phyloP scores from a whole-genome alignment of 2,888 invertebrate species.

The Beris chalybata region DNA sequence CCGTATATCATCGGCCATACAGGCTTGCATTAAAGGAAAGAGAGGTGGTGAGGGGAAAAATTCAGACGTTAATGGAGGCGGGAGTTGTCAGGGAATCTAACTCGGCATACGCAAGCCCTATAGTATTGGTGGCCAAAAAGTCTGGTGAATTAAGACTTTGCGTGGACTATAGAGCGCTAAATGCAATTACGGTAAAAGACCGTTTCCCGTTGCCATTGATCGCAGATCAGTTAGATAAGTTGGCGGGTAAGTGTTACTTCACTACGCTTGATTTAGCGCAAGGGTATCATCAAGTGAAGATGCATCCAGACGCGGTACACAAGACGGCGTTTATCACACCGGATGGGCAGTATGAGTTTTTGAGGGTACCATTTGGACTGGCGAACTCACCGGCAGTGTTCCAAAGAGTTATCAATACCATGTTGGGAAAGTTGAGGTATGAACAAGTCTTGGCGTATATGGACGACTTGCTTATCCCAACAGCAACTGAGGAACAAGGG shows the following conservation, averaged over 20 bases:
- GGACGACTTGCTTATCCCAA: conserved; percentile 17
- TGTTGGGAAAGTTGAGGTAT: conserved; percentile 20
- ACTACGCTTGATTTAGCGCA: no score
- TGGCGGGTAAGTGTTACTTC: no score
- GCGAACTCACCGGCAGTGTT: conserved; percentile 43
- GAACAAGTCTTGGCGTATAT: conserved; percentile 30
- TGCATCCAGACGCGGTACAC: conserved; percentile 1
- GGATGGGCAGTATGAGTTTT: conserved; percentile 45
- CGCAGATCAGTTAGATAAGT: no score
- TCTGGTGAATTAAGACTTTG: conserved; percentile 33
- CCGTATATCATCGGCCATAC: no score
- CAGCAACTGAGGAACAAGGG: no score
- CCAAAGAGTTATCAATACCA: no score
- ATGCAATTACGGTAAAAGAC: conserved; percentile 38
- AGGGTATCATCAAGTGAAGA: no score
- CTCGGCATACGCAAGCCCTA: no score
- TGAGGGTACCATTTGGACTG: conserved; percentile 44
- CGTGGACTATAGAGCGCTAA: conserved; percentile 37
- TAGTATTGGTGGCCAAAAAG: conserved; percentile 23
- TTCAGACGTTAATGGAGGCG: no score
- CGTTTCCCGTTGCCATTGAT: conserved; percentile 39
- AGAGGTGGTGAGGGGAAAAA: no score
- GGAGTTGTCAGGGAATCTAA: no score
- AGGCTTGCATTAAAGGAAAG: no score
- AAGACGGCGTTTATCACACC: conserved; percentile 44